These are phyloP conservation scores for Blomia tropicalis DNA, from an alignment of 2,888 invertebrate species.

Conservation along the genomic window DNA sequence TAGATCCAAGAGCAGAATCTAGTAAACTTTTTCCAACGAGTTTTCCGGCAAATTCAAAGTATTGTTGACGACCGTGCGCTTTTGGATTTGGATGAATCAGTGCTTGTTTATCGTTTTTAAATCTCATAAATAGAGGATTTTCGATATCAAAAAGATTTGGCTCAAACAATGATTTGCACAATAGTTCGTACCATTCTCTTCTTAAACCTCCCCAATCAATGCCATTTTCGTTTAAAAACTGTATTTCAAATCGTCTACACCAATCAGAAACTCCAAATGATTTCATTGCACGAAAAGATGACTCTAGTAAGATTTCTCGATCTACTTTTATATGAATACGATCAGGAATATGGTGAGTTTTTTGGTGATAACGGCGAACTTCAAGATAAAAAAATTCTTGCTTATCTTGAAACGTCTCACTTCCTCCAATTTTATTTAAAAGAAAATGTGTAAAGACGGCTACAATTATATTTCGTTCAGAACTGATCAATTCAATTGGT, in stretches of 20 bases:
- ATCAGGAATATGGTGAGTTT: conserved; percentile 56
- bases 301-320: conserved; percentile 61
- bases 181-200: conserved; percentile 82
- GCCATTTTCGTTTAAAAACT: conserved; percentile 87
- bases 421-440: conserved; percentile 77
- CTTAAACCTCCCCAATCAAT: conserved; percentile 83
- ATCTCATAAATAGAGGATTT: conserved; percentile 59
- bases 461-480: conserved; percentile 73
- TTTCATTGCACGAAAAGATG: conserved; percentile 67
- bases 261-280: conserved; percentile 74
- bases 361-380: conserved; percentile 66
- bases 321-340: conserved; percentile 63
- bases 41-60: conserved; percentile 78
- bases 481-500: conserved; percentile 59
- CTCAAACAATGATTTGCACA: conserved; percentile 73
- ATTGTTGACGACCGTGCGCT: conserved; percentile 59
- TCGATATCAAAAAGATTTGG: conserved; percentile 39
- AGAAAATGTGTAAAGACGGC: conserved; percentile 81
- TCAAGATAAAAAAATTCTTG: conserved; percentile 61
- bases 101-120: conserved; percentile 67
- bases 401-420: conserved; percentile 67
- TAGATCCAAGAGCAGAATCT: conserved; percentile 75
- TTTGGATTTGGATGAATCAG: conserved; percentile 66
- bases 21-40: conserved; percentile 86
- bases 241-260: conserved; percentile 84